Conservation (phyloP, 2,113 vertebrate genomes). For the Caranx ignobilis region DNA sequence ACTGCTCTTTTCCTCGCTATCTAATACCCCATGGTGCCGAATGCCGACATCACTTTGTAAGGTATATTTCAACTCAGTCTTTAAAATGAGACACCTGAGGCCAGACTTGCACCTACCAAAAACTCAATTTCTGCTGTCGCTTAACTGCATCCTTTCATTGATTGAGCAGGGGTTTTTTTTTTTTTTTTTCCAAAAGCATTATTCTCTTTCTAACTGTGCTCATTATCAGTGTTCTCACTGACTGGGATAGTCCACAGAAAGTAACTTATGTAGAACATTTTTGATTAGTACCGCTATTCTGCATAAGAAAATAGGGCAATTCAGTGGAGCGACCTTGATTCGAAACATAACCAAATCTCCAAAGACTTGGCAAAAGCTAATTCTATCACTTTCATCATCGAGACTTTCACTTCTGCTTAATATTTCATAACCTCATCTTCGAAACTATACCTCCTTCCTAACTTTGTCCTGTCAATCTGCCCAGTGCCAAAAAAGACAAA, state of each 20-base stretch:
- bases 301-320: slow-evolving; percentile 77
- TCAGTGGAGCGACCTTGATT: slow-evolving; percentile 80
- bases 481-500: slow-evolving; percentile 44
- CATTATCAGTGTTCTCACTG: slow-evolving; percentile 57
- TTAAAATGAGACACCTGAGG: slow-evolving; percentile 39
- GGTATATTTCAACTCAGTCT: slow-evolving; percentile 34
- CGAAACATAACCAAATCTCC: slow-evolving; percentile 75
- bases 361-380: slow-evolving; percentile 76
- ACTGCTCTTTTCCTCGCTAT: slow-evolving; percentile 23
- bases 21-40: not conserved
- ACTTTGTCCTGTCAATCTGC: slow-evolving; percentile 63
- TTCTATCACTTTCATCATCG: slow-evolving; percentile 80
- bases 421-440: slow-evolving; percentile 71
- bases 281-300: slow-evolving; percentile 75
- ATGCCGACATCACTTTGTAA: slow-evolving; percentile 26
- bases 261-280: slow-evolving; percentile 77
- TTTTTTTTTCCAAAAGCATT: slow-evolving; percentile 62
- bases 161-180: slow-evolving; percentile 52
- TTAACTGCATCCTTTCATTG: slow-evolving; percentile 35
- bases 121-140: slow-evolving; percentile 16
- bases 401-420: slow-evolving; percentile 67
- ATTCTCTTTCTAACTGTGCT: slow-evolving; percentile 64
- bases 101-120: slow-evolving; percentile 11
- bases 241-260: slow-evolving; percentile 66
- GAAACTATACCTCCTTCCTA: slow-evolving; percentile 61